Evolutionary conservation across 2,797 vertebrate genomes (phyloP).

Genomic region (Staurois parvus): DNA sequence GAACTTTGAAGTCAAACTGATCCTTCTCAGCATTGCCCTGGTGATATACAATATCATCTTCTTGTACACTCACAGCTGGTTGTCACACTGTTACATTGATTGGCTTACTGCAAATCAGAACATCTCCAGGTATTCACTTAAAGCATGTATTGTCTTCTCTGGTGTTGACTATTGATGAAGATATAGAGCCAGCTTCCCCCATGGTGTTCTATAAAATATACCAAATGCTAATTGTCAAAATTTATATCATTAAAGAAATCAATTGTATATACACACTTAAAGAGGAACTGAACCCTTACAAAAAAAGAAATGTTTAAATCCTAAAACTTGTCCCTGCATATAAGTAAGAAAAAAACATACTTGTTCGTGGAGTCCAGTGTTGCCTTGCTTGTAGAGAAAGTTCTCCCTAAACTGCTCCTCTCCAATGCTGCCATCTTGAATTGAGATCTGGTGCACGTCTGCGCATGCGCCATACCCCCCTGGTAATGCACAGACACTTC

Average conservation of each 20-base stretch:
- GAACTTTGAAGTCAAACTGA: slow-evolving; percentile 80
- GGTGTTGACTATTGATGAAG: not conserved
- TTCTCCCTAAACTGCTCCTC: too few species aligned
- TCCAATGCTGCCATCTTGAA: too few species aligned
- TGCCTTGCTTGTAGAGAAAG: too few species aligned
- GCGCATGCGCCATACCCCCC: too few species aligned
- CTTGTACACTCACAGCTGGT: slow-evolving; percentile 77
- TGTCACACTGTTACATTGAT: slow-evolving; percentile 77
- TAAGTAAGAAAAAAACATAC: too few species aligned
- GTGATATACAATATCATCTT: slow-evolving; percentile 87
- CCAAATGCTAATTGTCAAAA: not conserved
- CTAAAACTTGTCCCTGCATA: too few species aligned
- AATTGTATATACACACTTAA: too few species aligned
- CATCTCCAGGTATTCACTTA: slow-evolving; percentile 56
- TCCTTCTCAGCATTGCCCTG: slow-evolving; percentile 86
- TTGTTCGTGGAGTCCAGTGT: too few species aligned
- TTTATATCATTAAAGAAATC: not conserved
- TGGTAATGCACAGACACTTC: too few species aligned
- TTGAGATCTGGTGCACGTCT: too few species aligned
- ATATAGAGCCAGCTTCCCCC: not conserved
- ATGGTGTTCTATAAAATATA: not conserved
- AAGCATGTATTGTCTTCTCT: not conserved
- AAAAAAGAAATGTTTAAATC: too few species aligned
- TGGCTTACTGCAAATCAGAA: slow-evolving; percentile 71
- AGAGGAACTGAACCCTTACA: too few species aligned